Evolutionary conservation across 2,797 vertebrate genomes (phyloP), one percentile per base, ranked within the genome.

Genomic region (Crocodylus rhombifer): DNA sequence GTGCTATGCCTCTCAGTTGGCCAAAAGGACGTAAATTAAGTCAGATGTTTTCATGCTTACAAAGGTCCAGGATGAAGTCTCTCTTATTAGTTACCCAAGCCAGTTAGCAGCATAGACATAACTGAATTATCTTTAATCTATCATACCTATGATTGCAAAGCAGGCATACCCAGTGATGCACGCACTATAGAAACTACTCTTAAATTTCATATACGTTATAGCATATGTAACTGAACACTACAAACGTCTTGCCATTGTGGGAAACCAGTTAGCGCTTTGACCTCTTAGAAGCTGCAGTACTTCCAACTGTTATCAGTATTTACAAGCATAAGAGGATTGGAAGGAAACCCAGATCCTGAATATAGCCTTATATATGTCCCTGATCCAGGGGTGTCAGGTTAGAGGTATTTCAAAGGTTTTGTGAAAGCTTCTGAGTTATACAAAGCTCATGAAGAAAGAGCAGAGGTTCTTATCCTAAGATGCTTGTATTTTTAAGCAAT

Each of bases 111-210:
- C 42, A 42, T 42, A 42, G 42, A 42, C 42, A 42, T 42, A 42
- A 42, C 42, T 42, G 9, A 42, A 42, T 42, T 42, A 42, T 42
- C 7, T 42, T 42, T 42, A 42, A 42, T 42, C 64, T 7, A 33
- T 16, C 28, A 36, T 3, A 3, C 10, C 21, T 86, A 61, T 21
- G 75, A 30, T 2, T 58, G 14, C 58, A 69, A 14, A 8, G 84
- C 56, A 84, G 33, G 36, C 0, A 10, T 2, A 6, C 5, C 7
- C 0, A 0, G 1, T 42, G 42, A 4, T 57, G 21, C 6, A 63
- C 0, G 51, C 64, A 81, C 89, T 71, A 63, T 4, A 83, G 86
- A 75, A 6, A 42, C 2, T 13, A 1, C 42, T 42, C 42, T 42
- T 42, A 9, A 42, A 7, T 42, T 42, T 15, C 69, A 69, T 5